Evolutionary conservation across 2,113 vertebrate genomes (phyloP), one percentile per base, ranked within the genome.

Genomic region (Pterophyllum scalare): DNA sequence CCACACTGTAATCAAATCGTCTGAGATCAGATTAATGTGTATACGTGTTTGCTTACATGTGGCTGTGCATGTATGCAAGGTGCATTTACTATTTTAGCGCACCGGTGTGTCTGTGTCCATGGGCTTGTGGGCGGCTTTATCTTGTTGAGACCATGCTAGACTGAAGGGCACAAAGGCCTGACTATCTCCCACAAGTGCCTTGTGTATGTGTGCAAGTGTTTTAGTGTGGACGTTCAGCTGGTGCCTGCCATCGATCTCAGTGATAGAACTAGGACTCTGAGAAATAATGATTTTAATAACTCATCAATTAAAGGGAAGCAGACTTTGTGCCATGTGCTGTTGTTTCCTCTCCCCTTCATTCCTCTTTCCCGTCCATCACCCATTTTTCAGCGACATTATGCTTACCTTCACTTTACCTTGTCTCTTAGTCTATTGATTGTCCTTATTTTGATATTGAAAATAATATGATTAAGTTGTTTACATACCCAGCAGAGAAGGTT

Each of bases 251-350:
- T 94, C 83, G 57, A 93, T 92, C 91, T 92, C 81, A 62, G 62
- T 88, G 87, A 90, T 83, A 89, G 90, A 92, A 92, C 88, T 87
- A 77, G 92, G 85, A 84, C 89, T 92, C 80, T 82, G 72, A 89
- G 87, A 94, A 92, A 92, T 94, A 79, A 92, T 85, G 56, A 92
- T 91, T 93, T 92, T 91, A 93, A 93, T 88, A 91, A 89, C 84
- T 89, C 92, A 87, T 91, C 87, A 93, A 90, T 95, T 94, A 93
- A 91, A 88, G 76, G 60, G 70, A 78, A 62, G 78, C 75, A 70
- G 84, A 59, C 81, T 62, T 87, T 82, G 60, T 82, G 57, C 72
- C 61, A n/a, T 61, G 56, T 59, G 77, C 82, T 72, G 79, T 60
- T 77, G 79, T 82, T 88, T 75, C 85, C 75, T 62, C 80, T 77